Conservation (phyloP, 2,113 vertebrate species). For the Illadopsis cleaveri region DNA sequence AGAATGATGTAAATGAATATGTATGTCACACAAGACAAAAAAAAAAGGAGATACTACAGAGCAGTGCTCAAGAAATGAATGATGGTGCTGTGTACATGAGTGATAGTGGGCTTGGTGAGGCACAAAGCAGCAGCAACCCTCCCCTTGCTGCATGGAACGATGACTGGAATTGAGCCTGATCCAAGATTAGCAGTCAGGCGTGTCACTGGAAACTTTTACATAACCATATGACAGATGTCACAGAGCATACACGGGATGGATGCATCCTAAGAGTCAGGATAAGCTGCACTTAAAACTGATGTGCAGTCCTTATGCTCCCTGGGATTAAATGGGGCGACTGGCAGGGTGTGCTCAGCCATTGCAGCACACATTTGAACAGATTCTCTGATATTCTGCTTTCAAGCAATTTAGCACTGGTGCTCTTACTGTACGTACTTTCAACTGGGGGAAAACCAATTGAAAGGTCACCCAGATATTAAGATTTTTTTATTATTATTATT, state of each 20-base stretch:
- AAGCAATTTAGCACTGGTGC: neutral
- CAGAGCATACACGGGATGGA: neutral
- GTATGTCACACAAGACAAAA: neutral
- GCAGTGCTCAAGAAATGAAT: neutral
- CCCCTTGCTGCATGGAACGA: neutral
- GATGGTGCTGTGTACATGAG: accelerated
- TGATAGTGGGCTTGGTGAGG: neutral
- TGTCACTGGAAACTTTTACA: neutral
- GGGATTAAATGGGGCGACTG: neutral
- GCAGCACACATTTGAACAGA: neutral
- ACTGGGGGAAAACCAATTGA: neutral
- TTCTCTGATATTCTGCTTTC: neutral
- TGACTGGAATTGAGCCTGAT: conserved; percentile 1
- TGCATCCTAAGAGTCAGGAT: neutral
- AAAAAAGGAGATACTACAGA: neutral
- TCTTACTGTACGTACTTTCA: neutral
- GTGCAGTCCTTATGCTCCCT: neutral
- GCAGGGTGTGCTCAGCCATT: neutral
- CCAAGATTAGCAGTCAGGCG: neutral
- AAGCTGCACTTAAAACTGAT: neutral
- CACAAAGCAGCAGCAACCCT: neutral
- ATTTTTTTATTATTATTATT: neutral
- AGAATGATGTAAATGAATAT: neutral
- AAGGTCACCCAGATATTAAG: neutral
- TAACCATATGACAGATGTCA: conserved; percentile 11